Percentiles rank a stretch among this genome's conserved stretches.
Evolutionary conservation across 2,888 invertebrate genomes (phyloP).

Genomic region (Ptilodon capucinus): DNA sequence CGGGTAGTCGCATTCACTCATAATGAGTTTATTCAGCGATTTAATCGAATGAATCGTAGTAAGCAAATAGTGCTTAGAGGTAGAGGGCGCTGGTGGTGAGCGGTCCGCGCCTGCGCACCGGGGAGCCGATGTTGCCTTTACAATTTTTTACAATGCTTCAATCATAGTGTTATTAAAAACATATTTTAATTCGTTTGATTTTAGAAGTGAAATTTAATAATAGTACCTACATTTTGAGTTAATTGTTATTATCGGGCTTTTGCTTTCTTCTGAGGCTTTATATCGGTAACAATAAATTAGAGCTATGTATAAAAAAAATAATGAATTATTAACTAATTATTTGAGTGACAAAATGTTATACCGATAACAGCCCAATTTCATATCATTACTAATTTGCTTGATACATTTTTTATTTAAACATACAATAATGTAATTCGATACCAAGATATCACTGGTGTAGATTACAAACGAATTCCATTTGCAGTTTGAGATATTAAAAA

Average conservation of each 20-base stretch:
- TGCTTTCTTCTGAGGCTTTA: not conserved
- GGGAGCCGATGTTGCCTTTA: conserved; percentile 29
- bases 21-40: conserved; percentile 81
- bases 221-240: not conserved
- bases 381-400: too few relatives aligned
- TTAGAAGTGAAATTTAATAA: not conserved
- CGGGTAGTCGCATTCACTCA: conserved; percentile 74
- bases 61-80: conserved; percentile 71
- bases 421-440: too few relatives aligned
- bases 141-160: conserved; percentile 16
- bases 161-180: conserved; percentile 12
- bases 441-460: too few relatives aligned
- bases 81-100: conserved; percentile 15
- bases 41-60: conserved; percentile 79
- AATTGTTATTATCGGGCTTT: not conserved
- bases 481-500: too few relatives aligned
- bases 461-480: too few relatives aligned
- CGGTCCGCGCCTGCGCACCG: conserved; percentile 19
- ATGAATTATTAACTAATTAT: too few relatives aligned
- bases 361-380: too few relatives aligned
- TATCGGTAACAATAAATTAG: too few relatives aligned
- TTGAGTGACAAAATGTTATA: too few relatives aligned
- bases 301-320: too few relatives aligned
- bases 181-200: conserved; percentile 7
- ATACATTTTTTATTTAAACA: too few relatives aligned